These are phyloP conservation scores for Podiceps cristatus DNA, from an alignment of 2,113 vertebrate genomes.

Conservation along the genomic window DNA sequence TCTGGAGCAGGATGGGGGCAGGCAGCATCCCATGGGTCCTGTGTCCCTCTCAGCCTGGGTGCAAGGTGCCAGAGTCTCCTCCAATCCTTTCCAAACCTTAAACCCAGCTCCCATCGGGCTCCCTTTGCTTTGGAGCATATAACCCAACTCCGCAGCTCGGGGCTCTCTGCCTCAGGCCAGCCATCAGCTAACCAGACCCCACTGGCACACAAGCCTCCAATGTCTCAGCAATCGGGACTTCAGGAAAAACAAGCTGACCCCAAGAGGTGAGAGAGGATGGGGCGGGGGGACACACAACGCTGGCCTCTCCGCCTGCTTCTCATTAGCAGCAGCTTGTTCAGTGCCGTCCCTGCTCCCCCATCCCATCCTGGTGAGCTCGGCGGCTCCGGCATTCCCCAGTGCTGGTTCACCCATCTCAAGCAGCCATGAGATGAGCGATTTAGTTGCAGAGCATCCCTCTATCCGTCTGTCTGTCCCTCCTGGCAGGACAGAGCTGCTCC, in stretches of 20 bases:
- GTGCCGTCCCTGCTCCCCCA: background rate
- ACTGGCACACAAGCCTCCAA: conserved; percentile 8
- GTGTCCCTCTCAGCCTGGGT: background rate
- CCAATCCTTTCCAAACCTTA: background rate
- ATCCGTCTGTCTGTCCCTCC: accelerated
- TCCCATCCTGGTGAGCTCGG: background rate
- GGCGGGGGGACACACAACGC: accelerated
- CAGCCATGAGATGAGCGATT: background rate
- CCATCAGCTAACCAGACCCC: background rate
- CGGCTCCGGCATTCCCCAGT: background rate
- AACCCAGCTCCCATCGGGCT: background rate
- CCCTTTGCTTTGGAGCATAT: background rate
- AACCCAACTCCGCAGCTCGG: accelerated
- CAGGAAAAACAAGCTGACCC: conserved; percentile 65
- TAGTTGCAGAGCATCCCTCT: background rate
- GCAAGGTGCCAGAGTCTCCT: background rate
- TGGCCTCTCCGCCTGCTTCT: conserved; percentile 40
- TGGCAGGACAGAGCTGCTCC: background rate
- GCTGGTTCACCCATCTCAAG: background rate
- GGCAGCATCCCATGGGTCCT: background rate
- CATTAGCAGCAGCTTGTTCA: conserved; percentile 50
- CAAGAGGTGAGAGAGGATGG: background rate
- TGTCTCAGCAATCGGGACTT: conserved; percentile 59
- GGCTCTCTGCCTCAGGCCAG: background rate
- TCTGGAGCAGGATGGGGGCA: background rate